phyloP scores from a whole-genome alignment of 2,888 invertebrate species.

The Vanessa cardui region DNA sequence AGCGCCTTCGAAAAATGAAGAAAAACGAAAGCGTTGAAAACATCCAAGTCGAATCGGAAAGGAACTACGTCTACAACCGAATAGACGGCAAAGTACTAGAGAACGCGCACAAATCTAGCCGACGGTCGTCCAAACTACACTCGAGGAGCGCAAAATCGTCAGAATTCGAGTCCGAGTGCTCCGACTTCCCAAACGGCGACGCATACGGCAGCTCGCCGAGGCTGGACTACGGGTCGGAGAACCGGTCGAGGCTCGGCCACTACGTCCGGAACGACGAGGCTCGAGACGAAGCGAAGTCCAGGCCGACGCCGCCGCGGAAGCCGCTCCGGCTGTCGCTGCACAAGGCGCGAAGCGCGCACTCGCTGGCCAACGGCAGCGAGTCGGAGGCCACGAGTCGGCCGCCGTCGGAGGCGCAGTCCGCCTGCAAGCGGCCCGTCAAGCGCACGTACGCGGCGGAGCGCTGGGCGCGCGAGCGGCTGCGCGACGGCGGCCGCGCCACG shows the following conservation, averaged over 20 bases:
- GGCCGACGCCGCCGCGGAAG: slow-evolving; percentile 93
- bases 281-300: slow-evolving; percentile 73
- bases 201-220: slow-evolving; percentile 68
- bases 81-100: slow-evolving; percentile 81
- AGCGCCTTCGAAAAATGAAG: slow-evolving; percentile 68
- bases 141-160: slow-evolving; percentile 87
- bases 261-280: slow-evolving; percentile 72
- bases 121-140: slow-evolving; percentile 73
- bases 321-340: slow-evolving; percentile 92
- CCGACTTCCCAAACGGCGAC: slow-evolving; percentile 76
- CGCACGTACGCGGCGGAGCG: slow-evolving; percentile 74
- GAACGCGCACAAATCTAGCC: slow-evolving; percentile 80
- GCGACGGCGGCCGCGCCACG: slow-evolving; percentile 65
- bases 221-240: slow-evolving; percentile 84
- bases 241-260: slow-evolving; percentile 70
- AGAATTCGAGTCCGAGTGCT: slow-evolving; percentile 90
- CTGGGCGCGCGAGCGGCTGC: slow-evolving; percentile 49
- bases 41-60: slow-evolving; percentile 75
- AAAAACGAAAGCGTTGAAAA: slow-evolving; percentile 77
- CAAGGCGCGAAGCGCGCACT: slow-evolving; percentile 91
- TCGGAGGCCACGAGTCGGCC: slow-evolving; percentile 70
- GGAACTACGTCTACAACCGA: slow-evolving; percentile 70
- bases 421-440: slow-evolving; percentile 82
- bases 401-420: slow-evolving; percentile 55
- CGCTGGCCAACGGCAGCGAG: slow-evolving; percentile 79